Evolutionary conservation across 2,888 invertebrate species (phyloP).

Genomic region (Nomada goodeniana): DNA sequence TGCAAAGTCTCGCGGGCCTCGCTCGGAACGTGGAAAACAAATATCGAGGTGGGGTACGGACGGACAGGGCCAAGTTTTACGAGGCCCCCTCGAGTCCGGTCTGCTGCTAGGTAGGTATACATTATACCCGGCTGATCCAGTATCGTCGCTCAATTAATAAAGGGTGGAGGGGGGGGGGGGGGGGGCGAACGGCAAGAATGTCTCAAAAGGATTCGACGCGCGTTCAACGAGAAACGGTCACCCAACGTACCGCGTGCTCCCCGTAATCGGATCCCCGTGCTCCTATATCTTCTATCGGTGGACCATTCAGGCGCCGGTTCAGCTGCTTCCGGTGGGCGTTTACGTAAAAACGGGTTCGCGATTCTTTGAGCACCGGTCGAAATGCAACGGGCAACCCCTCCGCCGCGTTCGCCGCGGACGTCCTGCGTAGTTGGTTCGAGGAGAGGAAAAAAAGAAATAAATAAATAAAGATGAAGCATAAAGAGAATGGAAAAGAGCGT

Average conservation of each 20-base stretch:
- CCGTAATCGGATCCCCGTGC: slow-evolving; percentile 82
- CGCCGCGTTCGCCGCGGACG: slow-evolving; percentile 46
- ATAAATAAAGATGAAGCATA: slow-evolving; percentile 32
- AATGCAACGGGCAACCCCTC: slow-evolving; percentile 64
- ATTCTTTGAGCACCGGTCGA: slow-evolving; percentile 75
- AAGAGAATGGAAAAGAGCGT: slow-evolving; percentile 26
- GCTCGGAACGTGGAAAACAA: slow-evolving; percentile 17
- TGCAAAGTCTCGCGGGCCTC: slow-evolving; percentile 8
- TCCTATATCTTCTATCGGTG: slow-evolving; percentile 77
- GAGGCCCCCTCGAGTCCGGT: not conserved
- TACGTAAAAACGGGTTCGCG: slow-evolving; percentile 83
- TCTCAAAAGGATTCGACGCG: slow-evolving; percentile 56
- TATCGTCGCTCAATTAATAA: slow-evolving; percentile 29
- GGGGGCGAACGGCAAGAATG: not conserved
- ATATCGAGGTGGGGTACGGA: not conserved
- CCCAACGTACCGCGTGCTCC: slow-evolving; percentile 77
- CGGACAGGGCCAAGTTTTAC: not conserved
- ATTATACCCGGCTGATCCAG: too few species aligned
- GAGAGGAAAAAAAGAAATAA: slow-evolving; percentile 56
- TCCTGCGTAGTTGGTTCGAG: slow-evolving; percentile 21
- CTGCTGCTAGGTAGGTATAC: too few species aligned
- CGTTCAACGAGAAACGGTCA: slow-evolving; percentile 76
- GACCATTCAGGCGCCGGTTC: slow-evolving; percentile 80
- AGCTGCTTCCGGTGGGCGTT: slow-evolving; percentile 85
- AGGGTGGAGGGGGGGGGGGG: too few species aligned